These are phyloP conservation scores for Erebia aethiops DNA, from an alignment of 2,888 invertebrate genomes.

Conservation along the genomic window DNA sequence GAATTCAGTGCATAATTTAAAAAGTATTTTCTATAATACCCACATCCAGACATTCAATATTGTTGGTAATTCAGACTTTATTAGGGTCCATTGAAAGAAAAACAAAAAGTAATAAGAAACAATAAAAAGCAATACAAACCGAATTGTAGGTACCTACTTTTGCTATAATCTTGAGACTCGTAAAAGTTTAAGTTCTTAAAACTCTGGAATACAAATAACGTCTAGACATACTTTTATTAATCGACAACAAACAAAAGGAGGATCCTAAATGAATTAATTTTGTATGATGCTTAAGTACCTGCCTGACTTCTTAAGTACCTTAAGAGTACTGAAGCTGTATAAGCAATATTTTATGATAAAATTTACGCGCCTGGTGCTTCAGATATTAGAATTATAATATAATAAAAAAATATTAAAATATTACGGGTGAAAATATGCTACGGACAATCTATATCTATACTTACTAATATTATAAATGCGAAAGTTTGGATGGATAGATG, in stretches of 20 bases:
- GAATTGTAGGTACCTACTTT: not conserved
- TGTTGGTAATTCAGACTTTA: not conserved
- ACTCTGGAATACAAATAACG: constrained; percentile 13
- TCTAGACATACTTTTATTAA: constrained; percentile 20
- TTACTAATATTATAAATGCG: too few relatives aligned
- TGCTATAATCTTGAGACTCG: constrained; percentile 5
- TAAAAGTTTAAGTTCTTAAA: constrained; percentile 18
- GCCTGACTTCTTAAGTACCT: too few relatives aligned
- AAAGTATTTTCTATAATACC: not conserved
- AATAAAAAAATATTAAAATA: too few relatives aligned
- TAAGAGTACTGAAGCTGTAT: too few relatives aligned
- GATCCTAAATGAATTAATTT: not conserved
- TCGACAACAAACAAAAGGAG: not conserved
- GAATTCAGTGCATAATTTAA: not conserved
- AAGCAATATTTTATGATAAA: too few relatives aligned
- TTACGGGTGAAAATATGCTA: too few relatives aligned
- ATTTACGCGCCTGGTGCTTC: too few relatives aligned
- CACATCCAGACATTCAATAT: not conserved
- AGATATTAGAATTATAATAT: too few relatives aligned
- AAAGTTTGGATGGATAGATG: too few relatives aligned
- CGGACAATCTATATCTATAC: too few relatives aligned
- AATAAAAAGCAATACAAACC: constrained; percentile 10
- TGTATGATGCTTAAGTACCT: not conserved
- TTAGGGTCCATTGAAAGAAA: not conserved
- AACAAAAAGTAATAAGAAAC: not conserved